Percentiles rank a stretch among this genome's conserved stretches.
Evolutionary conservation across 2,797 vertebrate species (phyloP).

Genomic region (Sebastes baramenuke): DNA sequence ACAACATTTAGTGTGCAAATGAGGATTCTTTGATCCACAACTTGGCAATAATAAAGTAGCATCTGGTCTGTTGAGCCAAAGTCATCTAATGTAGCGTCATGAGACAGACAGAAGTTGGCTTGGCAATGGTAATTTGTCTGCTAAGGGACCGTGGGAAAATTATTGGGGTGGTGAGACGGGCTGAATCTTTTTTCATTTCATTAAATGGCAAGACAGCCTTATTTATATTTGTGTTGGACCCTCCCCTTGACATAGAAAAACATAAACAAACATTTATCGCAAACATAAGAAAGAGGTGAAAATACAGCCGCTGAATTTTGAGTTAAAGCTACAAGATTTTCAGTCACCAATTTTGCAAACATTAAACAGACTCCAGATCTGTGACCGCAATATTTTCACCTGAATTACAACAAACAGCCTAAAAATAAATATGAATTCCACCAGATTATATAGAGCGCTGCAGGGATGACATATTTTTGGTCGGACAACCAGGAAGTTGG

Average conservation of each 20-base stretch:
- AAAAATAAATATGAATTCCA: not conserved
- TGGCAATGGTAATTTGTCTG: not conserved
- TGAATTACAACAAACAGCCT: not conserved
- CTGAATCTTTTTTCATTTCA: not conserved
- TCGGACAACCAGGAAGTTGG: too few relatives aligned
- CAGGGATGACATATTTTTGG: too few relatives aligned
- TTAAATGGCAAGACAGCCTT: not conserved
- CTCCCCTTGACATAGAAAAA: not conserved
- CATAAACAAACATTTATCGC: not conserved
- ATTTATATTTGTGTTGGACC: not conserved
- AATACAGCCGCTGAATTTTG: not conserved
- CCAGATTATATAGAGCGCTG: too few relatives aligned
- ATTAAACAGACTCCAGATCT: not conserved
- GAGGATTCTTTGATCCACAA: slow-evolving; percentile 12
- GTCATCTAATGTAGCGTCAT: not conserved
- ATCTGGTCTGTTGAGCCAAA: not conserved
- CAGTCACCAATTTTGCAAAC: not conserved
- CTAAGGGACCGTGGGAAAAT: not conserved
- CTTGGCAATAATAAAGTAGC: not conserved
- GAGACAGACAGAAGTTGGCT: not conserved
- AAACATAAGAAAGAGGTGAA: not conserved
- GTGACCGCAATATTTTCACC: not conserved
- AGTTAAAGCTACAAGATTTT: not conserved
- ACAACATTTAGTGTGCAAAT: slow-evolving; percentile 25
- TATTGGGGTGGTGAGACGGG: not conserved